Evolutionary conservation across 92 coral and sea anemone genomes (phyloP).

Genomic region (Parazoanthus atlanticus): DNA sequence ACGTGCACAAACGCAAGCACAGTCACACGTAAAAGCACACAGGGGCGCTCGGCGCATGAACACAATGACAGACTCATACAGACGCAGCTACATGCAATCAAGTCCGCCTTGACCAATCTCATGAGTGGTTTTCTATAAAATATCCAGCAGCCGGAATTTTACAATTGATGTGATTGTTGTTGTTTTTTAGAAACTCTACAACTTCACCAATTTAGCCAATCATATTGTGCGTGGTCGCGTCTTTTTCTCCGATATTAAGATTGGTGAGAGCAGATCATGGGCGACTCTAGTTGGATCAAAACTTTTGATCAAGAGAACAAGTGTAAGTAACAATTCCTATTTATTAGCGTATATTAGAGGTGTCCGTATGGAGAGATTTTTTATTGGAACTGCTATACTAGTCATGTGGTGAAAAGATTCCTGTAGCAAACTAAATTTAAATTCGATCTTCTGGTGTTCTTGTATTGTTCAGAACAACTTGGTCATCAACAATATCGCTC

Average conservation of each 20-base stretch:
- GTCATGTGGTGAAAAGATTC: too few species aligned
- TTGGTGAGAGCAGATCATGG: constrained; percentile 41
- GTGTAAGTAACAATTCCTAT: constrained; percentile 54
- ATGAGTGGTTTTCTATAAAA: not conserved
- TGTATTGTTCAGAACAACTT: constrained; percentile 56
- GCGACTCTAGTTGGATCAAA: constrained; percentile 66
- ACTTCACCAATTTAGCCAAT: constrained; percentile 58
- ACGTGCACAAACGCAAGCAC: too few species aligned
- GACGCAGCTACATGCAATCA: too few species aligned
- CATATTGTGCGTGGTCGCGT: constrained; percentile 70
- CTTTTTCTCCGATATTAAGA: constrained; percentile 39
- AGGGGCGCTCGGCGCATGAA: too few species aligned
- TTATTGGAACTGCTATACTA: too few species aligned
- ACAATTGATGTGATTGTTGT: not conserved
- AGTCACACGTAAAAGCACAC: too few species aligned
- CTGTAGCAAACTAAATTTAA: not conserved
- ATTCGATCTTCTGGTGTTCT: not conserved
- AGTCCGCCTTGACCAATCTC: not conserved
- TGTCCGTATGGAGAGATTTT: not conserved
- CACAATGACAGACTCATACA: too few species aligned
- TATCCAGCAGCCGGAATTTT: not conserved
- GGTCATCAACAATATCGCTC: constrained; percentile 79
- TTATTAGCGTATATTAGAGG: not conserved
- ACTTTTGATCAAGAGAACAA: constrained; percentile 60
- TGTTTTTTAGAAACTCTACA: constrained; percentile 60